These are phyloP conservation scores for Venturia canescens DNA, from an alignment of 1,140 invertebrate species.

Conservation along the genomic window DNA sequence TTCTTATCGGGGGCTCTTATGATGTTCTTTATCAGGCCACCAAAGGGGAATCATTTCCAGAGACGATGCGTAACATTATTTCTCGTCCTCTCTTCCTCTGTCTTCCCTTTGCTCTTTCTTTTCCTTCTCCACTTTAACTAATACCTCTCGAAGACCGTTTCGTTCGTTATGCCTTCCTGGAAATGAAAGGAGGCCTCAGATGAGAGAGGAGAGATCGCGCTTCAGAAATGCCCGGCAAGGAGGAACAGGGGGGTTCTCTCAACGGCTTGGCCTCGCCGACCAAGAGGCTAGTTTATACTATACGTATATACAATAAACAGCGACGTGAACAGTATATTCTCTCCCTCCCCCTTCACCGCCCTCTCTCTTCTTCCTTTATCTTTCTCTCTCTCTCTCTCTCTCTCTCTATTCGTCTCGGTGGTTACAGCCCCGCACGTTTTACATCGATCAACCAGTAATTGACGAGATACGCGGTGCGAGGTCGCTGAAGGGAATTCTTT, in stretches of 20 bases:
- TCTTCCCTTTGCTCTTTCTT: background rate
- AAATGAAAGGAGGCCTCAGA: conserved; percentile 35
- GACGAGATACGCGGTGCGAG: conserved; percentile 43
- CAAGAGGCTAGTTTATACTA: background rate
- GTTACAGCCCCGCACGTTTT: conserved; percentile 49
- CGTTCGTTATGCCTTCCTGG: conserved; percentile 42
- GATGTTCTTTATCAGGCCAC: conserved; percentile 36
- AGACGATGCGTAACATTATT: background rate
- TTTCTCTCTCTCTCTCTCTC: background rate
- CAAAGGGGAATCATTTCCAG: conserved; percentile 19
- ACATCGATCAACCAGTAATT: conserved; percentile 46
- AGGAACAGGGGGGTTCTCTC: background rate
- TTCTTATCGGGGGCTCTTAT: background rate
- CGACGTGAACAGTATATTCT: background rate
- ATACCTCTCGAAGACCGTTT: conserved; percentile 25
- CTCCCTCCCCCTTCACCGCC: background rate
- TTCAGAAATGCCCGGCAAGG: conserved; percentile 13
- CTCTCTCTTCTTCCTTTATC: no score
- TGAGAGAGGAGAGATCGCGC: conserved; percentile 18
- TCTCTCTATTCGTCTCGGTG: conserved; percentile 4
- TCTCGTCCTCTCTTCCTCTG: background rate
- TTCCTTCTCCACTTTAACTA: background rate
- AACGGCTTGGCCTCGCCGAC: conserved; percentile 17
- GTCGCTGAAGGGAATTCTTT: conserved; percentile 42
- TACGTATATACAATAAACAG: conserved; percentile 5